Base-by-base conservation (phyloP, 2,797 vertebrate genomes). In the Chloroceryle inda region DNA sequence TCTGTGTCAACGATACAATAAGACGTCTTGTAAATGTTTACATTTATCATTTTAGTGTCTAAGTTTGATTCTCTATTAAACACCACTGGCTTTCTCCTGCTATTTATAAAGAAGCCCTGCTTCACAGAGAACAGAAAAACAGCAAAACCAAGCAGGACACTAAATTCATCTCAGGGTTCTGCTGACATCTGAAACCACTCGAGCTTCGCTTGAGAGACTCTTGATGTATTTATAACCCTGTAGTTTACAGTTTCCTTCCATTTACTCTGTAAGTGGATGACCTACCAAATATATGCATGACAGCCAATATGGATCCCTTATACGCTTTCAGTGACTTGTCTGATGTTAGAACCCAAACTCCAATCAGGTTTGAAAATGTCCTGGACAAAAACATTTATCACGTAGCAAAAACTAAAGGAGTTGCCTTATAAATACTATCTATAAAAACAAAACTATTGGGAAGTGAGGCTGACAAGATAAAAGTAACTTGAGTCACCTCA, bases 201-300 rank as follows among this genome's bases (percentile, higher is more conserved):
- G 11, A 58, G 85, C 53, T 89, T 86, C 93, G 72, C 91, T 90
- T 16, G 23, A 96, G 73, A 96, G 92, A 83, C 81, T 78, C 91
- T 85, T 86, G 53, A 79, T 92, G 73, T 96, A 96, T 97, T 97
- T 97, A 96, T 96, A 97, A 95, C 69, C 45, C 89, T 86, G 76
- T 66, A 86, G 92, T 86, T 96, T 78, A 71, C 56, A 55, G 92
- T 92, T 97, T 72, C 73, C 76, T 92, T 62, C 94, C 74, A 79
- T 89, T 94, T 85, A 79, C 69, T 84, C 79, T 58, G 22, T 45
- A 53, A 12, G 56, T 12, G n/a, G 33, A 35, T 75, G 58, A 88
- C 79, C 53, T 50, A 47, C 37, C 1, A 2, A 64, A 59, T 6
- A 17, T 31, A 83, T 20, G 50, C 56, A 49, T 66, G 58, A 68